phyloP scores from a whole-genome alignment of 2,113 vertebrate genomes.

The Pheucticus melanocephalus region DNA sequence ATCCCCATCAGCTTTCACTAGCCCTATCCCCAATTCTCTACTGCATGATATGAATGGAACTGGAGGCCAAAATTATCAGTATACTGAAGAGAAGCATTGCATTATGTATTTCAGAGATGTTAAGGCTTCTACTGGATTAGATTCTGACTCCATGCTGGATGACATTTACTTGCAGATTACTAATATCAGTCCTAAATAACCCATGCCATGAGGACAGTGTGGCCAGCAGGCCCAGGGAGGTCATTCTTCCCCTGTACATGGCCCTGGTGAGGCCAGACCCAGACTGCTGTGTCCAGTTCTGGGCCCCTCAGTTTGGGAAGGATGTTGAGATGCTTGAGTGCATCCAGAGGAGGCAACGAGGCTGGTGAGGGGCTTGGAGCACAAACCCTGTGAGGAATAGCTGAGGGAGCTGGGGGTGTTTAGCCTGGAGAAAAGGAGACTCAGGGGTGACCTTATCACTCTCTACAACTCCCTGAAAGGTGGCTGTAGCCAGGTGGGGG shows the following conservation, averaged over 20 bases:
- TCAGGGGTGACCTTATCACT: too few species aligned
- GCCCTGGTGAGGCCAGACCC: too few species aligned
- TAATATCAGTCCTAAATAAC: not conserved
- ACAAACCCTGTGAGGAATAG: rapidly evolving
- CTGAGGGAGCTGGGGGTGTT: too few species aligned
- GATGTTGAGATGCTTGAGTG: rapidly evolving
- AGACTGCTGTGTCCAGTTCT: too few species aligned
- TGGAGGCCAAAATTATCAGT: not conserved
- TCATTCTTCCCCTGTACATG: too few species aligned
- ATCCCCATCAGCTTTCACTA: not conserved
- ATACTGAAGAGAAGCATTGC: not conserved
- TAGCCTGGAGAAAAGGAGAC: too few species aligned
- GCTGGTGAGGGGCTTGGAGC: too few species aligned
- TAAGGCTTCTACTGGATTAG: not conserved
- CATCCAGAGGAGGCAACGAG: too few species aligned
- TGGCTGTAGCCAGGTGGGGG: too few species aligned
- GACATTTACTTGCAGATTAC: not conserved
- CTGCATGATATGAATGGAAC: not conserved
- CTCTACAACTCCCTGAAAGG: too few species aligned
- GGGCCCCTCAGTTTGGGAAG: too few species aligned
- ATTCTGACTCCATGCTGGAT: not conserved
- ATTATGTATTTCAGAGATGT: not conserved
- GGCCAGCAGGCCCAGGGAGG: too few species aligned
- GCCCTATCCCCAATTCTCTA: not conserved
- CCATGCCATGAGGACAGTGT: not conserved